Evolutionary conservation across 2,113 vertebrate genomes (phyloP), one percentile per base, ranked within the genome.

Genomic region (Nothobranchius kuhntae): DNA sequence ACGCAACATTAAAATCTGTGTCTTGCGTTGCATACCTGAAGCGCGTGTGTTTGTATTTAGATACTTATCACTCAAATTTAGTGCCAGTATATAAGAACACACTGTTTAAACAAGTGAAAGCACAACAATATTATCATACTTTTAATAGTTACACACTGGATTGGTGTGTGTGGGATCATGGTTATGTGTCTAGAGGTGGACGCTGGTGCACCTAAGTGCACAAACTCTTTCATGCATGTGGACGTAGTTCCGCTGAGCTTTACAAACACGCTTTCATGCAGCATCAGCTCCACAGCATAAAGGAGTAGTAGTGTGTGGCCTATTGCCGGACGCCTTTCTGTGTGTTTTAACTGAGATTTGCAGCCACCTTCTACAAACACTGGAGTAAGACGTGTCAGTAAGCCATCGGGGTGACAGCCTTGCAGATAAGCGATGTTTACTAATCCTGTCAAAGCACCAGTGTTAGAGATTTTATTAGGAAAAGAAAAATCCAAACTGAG

Each of bases 1-100:
- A 86, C 59, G 54, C 68, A 77, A 91, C 78, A 83, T 80, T 61
- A 77, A 87, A 82, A 84, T 84, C 80, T 72, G 68, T 80, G 21
- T 21, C 21, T 79, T 85, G 85, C 67, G 53, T 69, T 84, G 76
- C 83, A 67, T 75, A 68, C 50, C 35, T 72, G 35, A 67, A 65
- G 73, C 61, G 68, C 78, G 73, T 75, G 55, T 65, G 74, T 73
- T 81, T 83, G 60, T 61, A 40, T 26, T 63, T 1, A 1, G 52
- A 75, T 40, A 51, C 64, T 77, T 73, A 81, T 78, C 66, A 36
- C 58, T 35, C 57, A 57, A 59, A 35, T 30, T 30, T 30, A 30
- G 30, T 4, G 30, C 30, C 30, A 3, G 30, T 30, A 30, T 30
- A 4, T 30, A 30, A 24, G 36, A 24, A 59, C n/a, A 73, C 70